A percentile compares a stretch with the other conserved stretches of the same genome.
Evolutionary conservation across 2,888 invertebrate species (phyloP).

Genomic region (Lysandra coridon): DNA sequence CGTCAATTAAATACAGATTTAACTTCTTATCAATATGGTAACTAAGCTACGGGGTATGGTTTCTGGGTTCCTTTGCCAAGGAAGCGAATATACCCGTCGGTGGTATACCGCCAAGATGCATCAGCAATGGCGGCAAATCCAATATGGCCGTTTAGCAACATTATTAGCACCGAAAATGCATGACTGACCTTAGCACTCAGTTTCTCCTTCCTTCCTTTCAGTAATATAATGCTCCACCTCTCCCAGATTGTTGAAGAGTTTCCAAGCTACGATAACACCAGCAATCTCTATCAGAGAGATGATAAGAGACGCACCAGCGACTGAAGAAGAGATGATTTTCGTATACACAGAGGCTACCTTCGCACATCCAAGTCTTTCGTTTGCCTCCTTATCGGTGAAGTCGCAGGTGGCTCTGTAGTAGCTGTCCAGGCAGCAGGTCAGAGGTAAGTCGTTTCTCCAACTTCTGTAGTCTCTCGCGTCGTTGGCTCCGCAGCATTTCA

Average conservation of each 20-base stretch:
- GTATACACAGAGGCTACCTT: constrained; percentile 76
- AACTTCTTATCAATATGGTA: constrained; percentile 1
- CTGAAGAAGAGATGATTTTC: constrained; percentile 72
- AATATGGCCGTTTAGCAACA: constrained; percentile 10
- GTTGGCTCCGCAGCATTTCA: constrained; percentile 73
- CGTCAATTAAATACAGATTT: constrained; percentile 11
- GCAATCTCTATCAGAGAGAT: constrained; percentile 66
- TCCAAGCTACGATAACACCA: constrained; percentile 67
- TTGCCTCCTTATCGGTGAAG: constrained; percentile 75
- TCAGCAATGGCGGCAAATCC: constrained; percentile 28
- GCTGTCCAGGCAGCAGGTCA: constrained; percentile 71
- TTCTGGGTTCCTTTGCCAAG: constrained; percentile 57
- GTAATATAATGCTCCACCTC: constrained; percentile 75
- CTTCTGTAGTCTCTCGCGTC: constrained; percentile 73
- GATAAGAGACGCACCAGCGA: constrained; percentile 67
- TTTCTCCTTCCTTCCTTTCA: constrained; percentile 73
- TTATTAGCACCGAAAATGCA: constrained; percentile 25
- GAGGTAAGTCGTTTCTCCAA: constrained; percentile 70
- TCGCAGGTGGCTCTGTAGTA: constrained; percentile 71
- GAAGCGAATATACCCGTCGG: constrained; percentile 57
- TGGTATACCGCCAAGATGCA: constrained; percentile 34
- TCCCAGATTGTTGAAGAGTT: constrained; percentile 64
- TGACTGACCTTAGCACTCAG: constrained; percentile 56
- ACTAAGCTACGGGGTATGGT: constrained; percentile 46
- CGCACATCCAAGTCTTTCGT: constrained; percentile 72